phyloP scores from a whole-genome alignment of 2,797 vertebrate genomes.

The Lepidocolaptes lacrymiger region DNA sequence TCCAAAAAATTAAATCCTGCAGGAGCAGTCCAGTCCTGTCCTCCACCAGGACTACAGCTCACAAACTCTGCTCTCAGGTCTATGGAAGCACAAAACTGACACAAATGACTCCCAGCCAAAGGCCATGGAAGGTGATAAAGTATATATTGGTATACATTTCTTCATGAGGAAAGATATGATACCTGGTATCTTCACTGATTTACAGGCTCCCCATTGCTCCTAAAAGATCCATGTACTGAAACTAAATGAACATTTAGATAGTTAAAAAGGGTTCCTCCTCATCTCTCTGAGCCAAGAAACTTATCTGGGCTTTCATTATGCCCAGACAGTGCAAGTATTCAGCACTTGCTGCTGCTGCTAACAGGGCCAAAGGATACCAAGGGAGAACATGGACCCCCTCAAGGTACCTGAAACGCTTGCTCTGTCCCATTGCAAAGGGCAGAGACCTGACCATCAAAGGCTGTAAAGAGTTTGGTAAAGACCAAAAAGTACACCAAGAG shows the following conservation, averaged over 20 bases:
- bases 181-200: background rate
- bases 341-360: background rate
- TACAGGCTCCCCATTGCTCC: background rate
- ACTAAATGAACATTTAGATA: background rate
- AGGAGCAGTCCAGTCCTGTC: background rate
- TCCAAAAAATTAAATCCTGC: background rate
- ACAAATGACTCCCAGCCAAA: background rate
- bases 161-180: background rate
- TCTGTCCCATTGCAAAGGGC: background rate
- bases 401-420: background rate
- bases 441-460: background rate
- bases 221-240: background rate
- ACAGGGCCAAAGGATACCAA: background rate
- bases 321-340: background rate
- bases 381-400: background rate
- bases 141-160: background rate
- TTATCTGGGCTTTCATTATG: accelerated
- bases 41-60: background rate
- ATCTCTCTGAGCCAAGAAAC: background rate
- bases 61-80: background rate
- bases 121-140: background rate
- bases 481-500: background rate
- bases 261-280: background rate
- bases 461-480: background rate
- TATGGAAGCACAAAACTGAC: background rate